Evolutionary conservation across 2,797 vertebrate genomes (phyloP), one percentile per base, ranked within the genome.

Genomic region (Peromyscus aztecus): DNA sequence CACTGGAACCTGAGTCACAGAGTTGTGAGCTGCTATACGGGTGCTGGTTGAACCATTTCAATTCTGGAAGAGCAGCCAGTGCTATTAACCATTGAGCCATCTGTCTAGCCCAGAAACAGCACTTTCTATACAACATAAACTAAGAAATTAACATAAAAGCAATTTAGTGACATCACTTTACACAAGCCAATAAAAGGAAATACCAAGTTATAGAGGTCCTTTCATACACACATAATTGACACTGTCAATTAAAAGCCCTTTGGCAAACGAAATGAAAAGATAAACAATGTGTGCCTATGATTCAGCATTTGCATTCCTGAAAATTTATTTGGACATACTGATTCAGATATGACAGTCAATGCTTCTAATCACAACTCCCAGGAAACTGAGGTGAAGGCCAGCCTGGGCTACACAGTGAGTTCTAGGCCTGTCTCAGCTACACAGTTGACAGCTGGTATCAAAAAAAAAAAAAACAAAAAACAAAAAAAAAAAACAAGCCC

Each of bases 61-160:
- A 17, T n/a, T 71, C 67, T 37, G 34, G 8, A 71, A 71, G 67
- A 71, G 17, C 14, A 37, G 67, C n/a, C n/a, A 71, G n/a, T 14
- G 17, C 67, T 37, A 19, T 19, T 71, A 71, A 21, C 67, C 67
- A 37, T 34, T 71, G 67, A 37, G n/a, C 17, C n/a, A 71, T 71
- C 34, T 71, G 34, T 71, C n/a, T 37, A 71, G 67, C 17, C 17
- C n/a, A 37, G 90, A 88, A 96, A 92, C 27, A 94, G 3, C 21
- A 94, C 14, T 23, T 6, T 31, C 55, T 80, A 83, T 55, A 76
- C 83, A 24, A 89, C 91, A 92, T 34, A 89, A 93, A 85, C 23
- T 55, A 91, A 92, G 14, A 93, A 91, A 90, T n/a, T 43, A 27
- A 63, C 24, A 88, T 34, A 73, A 83, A 92, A 94, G 37, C 65